phyloP scores from a whole-genome alignment of 2,797 vertebrate species.

The Nannoperca australis region DNA sequence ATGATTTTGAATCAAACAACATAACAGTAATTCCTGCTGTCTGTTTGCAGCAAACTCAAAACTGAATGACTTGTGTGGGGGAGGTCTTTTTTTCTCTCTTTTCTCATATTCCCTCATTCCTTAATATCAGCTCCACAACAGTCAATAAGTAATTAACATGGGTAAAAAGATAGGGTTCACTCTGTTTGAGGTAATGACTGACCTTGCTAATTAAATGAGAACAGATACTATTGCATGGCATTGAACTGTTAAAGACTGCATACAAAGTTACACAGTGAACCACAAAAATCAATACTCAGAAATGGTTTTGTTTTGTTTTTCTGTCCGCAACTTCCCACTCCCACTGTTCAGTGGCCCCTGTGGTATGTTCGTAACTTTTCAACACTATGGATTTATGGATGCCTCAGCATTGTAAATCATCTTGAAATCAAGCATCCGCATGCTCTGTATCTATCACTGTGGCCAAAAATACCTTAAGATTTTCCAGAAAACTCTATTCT shows the following conservation, averaged over 20 bases:
- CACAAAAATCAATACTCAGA: slow-evolving; percentile 61
- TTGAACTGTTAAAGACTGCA: slow-evolving; percentile 62
- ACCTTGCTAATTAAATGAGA: slow-evolving; percentile 77
- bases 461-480: slow-evolving; percentile 72
- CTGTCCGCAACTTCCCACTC: slow-evolving; percentile 71
- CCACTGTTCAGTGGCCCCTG: slow-evolving; percentile 68
- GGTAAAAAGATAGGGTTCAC: slow-evolving; percentile 22
- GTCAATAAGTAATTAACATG: slow-evolving; percentile 29
- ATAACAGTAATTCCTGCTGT: slow-evolving; percentile 69
- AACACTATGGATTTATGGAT: slow-evolving; percentile 78
- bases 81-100: slow-evolving; percentile 15
- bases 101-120: slow-evolving; percentile 40
- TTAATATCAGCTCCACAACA: slow-evolving; percentile 31
- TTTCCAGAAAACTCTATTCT: slow-evolving; percentile 66
- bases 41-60: slow-evolving; percentile 66
- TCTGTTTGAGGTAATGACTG: slow-evolving; percentile 64
- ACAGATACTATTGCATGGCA: slow-evolving; percentile 35
- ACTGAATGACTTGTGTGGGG: slow-evolving; percentile 54
- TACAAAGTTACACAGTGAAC: slow-evolving; percentile 58
- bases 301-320: slow-evolving; percentile 63
- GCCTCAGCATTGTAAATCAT: slow-evolving; percentile 71
- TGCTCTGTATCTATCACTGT: slow-evolving; percentile 51
- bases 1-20: slow-evolving; percentile 79
- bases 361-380: slow-evolving; percentile 78
- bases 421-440: slow-evolving; percentile 68